Evolutionary conservation across 2,888 invertebrate species (phyloP).

Genomic region (Dynastes tityus): DNA sequence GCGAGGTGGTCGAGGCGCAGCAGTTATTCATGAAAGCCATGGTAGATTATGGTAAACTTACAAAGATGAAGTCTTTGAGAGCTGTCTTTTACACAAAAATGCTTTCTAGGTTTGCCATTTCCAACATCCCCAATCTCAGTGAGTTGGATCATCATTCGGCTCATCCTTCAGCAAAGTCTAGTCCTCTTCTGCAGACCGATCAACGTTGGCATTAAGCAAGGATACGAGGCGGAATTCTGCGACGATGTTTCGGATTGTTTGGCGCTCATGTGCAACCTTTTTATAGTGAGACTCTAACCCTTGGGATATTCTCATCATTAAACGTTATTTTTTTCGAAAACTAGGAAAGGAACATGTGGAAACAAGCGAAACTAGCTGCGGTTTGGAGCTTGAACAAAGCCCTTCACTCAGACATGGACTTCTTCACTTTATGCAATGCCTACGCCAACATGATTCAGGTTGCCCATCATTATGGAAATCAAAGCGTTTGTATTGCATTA

Average conservation of each 20-base stretch:
- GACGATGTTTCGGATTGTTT: conserved; percentile 71
- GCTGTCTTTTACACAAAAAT: not conserved
- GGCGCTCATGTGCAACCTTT: conserved; percentile 67
- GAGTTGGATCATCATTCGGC: conserved; percentile 59
- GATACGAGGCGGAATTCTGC: conserved; percentile 68
- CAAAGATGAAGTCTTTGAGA: not conserved
- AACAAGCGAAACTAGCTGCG: conserved; percentile 74
- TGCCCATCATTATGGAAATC: conserved; percentile 64
- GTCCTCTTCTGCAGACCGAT: conserved; percentile 40
- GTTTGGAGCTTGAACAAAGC: conserved; percentile 74
- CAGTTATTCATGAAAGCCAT: conserved; percentile 66
- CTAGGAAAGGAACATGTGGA: conserved; percentile 64
- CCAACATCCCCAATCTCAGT: conserved; percentile 64
- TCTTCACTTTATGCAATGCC: conserved; percentile 72
- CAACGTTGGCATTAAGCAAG: conserved; percentile 61
- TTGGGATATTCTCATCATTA: not conserved
- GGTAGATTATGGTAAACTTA: conserved; percentile 64
- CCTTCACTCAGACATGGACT: conserved; percentile 72
- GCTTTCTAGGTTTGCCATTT: conserved; percentile 63
- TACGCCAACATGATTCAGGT: conserved; percentile 73
- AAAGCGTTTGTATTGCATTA: conserved; percentile 62
- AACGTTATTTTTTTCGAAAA: conserved; percentile 1
- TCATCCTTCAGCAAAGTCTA: conserved; percentile 62
- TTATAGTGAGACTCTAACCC: conserved; percentile 64
- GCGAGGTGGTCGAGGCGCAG: conserved; percentile 68